phyloP scores from a whole-genome alignment of 1,140 invertebrate genomes.

The Pogonognathellus flavescens region DNA sequence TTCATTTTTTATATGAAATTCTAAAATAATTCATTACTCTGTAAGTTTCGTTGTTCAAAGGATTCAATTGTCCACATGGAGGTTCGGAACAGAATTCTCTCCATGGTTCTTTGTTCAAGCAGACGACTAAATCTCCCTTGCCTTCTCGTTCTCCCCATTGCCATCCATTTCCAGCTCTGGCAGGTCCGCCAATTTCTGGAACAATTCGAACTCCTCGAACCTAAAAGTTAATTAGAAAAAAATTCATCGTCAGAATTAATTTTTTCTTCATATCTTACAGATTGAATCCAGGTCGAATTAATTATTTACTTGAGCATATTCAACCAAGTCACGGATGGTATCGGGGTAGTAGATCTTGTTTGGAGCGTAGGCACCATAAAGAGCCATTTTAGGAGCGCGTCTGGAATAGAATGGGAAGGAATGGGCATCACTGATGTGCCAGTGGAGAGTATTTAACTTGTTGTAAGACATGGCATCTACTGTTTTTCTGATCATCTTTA shows the following conservation, averaged over 20 bases:
- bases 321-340: conserved; percentile 67
- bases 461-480: conserved; percentile 70
- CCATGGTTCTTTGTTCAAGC: conserved; percentile 69
- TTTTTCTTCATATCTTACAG: neutral
- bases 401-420: conserved; percentile 69
- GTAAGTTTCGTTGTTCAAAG: conserved; percentile 69
- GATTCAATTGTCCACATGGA: conserved; percentile 69
- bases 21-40: conserved; percentile 38
- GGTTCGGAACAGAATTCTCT: conserved; percentile 68
- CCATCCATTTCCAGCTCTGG: conserved; percentile 69
- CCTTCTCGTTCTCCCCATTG: conserved; percentile 68
- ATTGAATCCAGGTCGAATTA: neutral
- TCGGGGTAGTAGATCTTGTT: conserved; percentile 68
- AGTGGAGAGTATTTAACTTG: conserved; percentile 70
- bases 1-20: neutral
- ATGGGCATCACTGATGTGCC: conserved; percentile 70
- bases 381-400: conserved; percentile 68
- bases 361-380: conserved; percentile 69
- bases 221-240: conserved; percentile 60
- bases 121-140: conserved; percentile 67
- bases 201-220: conserved; percentile 69
- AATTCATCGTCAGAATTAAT: too few relatives aligned
- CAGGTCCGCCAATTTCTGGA: conserved; percentile 70
- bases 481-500: conserved; percentile 66
- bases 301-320: conserved; percentile 62